Evolutionary conservation across 1,140 invertebrate genomes (phyloP).

Genomic region (Agraylea sexmaculata): DNA sequence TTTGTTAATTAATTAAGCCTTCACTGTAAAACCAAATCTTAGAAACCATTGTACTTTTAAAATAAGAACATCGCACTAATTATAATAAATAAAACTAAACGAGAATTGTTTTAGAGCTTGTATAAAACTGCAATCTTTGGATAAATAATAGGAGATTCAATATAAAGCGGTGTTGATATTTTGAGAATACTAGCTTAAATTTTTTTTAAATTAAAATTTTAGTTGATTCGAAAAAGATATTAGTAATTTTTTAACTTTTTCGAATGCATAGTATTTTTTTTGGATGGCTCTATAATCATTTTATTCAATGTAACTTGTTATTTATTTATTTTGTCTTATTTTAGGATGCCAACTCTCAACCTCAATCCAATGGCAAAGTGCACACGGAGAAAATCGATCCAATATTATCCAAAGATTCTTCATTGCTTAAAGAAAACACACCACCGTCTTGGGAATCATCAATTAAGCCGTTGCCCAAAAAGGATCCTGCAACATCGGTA

Average conservation of each 20-base stretch:
- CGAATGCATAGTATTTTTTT: not conserved
- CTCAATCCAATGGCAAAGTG: slow-evolving; percentile 36
- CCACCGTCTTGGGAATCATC: slow-evolving; percentile 19
- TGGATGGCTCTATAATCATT: not conserved
- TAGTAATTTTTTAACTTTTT: not conserved
- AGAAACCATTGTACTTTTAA: too few species aligned
- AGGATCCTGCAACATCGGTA: slow-evolving; percentile 27
- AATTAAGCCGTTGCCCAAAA: slow-evolving; percentile 8
- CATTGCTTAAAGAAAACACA: slow-evolving; percentile 12
- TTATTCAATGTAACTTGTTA: not conserved
- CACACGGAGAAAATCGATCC: slow-evolving; percentile 17
- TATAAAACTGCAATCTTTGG: too few species aligned
- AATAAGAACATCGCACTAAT: too few species aligned
- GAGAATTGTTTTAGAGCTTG: too few species aligned
- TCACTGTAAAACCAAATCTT: too few species aligned
- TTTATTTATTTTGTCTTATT: slow-evolving; percentile 8
- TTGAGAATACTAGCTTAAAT: too few species aligned
- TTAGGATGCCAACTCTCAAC: slow-evolving; percentile 31
- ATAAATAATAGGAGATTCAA: too few species aligned
- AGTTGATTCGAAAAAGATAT: not conserved
- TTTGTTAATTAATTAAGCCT: too few species aligned
- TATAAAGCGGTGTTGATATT: too few species aligned
- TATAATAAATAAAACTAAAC: too few species aligned
- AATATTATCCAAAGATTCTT: slow-evolving; percentile 12
- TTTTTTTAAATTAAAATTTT: too few species aligned